Base-by-base conservation (phyloP, 2,888 invertebrate genomes). In the Melanophora roralis region DNA sequence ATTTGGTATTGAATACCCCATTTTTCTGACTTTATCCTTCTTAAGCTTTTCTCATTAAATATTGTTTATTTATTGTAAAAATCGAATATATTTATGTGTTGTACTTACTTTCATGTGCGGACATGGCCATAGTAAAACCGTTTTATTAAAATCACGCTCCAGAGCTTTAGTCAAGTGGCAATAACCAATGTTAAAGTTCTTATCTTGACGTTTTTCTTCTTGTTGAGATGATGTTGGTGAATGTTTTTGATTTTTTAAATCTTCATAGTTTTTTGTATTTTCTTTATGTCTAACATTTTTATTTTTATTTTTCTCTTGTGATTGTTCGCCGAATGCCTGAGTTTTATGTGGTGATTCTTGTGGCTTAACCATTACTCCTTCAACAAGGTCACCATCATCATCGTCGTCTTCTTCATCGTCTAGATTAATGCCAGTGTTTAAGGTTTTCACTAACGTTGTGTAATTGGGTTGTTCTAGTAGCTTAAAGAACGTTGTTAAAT, bases 41-140 rank as follows among this genome's bases (percentile, higher is more conserved):
- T n/a, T n/a, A n/a, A n/a, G n/a, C n/a, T n/a, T n/a, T n/a, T n/a
- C n/a, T n/a, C n/a, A n/a, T n/a, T n/a, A n/a, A n/a, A n/a, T 27
- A 6, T 27, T 5, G 4, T 27, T 27, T 27, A 27, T 27, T 27
- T 27, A 27, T 6, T 27, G 6, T 6, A 5, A 27, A 5, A 5
- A 6, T 27, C 6, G 27, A 27, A 27, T 27, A 27, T 16, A 11
- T 32, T 60, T n/a, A 12, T 23, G 9, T 51, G n/a, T 38, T 78
- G 55, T 83, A 87, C 90, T 89, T 83, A 90, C 90, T 85, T 88
- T 90, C 88, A 90, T 90, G 78, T 84, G 86, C 38, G 89, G 88
- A 84, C 90, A 90, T 65, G 90, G 90, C 90, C 90, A 90, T 55
- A 89, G 85, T 40, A 90, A 84, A 53, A 90, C 85, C 71, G 86